These are phyloP conservation scores for Lottia gigantea DNA, from an alignment of 2,888 invertebrate genomes.

Conservation along the genomic window DNA sequence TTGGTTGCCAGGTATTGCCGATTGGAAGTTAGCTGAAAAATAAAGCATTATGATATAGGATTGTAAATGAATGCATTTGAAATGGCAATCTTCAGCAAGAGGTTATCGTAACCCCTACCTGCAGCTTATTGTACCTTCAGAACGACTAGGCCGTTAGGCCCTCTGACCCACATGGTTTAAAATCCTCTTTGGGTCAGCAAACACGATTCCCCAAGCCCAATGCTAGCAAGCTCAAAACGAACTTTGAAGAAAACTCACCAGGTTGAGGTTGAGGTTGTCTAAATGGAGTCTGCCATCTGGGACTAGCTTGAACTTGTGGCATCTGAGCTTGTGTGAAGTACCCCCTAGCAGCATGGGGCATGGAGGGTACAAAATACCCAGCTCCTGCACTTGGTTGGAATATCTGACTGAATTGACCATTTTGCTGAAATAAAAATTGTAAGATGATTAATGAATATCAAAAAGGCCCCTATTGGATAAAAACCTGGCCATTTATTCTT, in stretches of 20 bases:
- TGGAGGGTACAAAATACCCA: constrained; percentile 90
- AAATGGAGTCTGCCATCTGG: constrained; percentile 41
- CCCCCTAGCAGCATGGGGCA: constrained; percentile 82
- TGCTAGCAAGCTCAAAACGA: too few relatives aligned
- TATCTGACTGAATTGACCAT: constrained; percentile 72
- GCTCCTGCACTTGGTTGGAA: constrained; percentile 79
- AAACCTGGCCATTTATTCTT: too few relatives aligned
- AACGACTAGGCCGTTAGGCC: too few relatives aligned
- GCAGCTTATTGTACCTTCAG: too few relatives aligned
- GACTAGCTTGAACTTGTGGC: constrained; percentile 83
- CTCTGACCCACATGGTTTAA: too few relatives aligned
- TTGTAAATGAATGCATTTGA: too few relatives aligned
- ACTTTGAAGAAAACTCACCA: background rate
- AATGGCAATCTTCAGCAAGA: too few relatives aligned
- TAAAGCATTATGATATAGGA: constrained; percentile 1
- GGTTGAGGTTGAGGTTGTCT: constrained; percentile 22
- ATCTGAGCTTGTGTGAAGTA: constrained; percentile 86
- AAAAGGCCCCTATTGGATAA: too few relatives aligned
- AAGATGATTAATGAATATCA: too few relatives aligned
- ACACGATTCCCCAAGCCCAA: too few relatives aligned
- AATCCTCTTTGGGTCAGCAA: too few relatives aligned
- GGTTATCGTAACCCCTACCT: too few relatives aligned
- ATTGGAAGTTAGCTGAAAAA: constrained; percentile 30
- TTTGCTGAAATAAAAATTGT: constrained; percentile 27
- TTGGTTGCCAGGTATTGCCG: constrained; percentile 41